Conservation (phyloP, 1,140 invertebrate genomes). For the Zaprionus taronus region DNA sequence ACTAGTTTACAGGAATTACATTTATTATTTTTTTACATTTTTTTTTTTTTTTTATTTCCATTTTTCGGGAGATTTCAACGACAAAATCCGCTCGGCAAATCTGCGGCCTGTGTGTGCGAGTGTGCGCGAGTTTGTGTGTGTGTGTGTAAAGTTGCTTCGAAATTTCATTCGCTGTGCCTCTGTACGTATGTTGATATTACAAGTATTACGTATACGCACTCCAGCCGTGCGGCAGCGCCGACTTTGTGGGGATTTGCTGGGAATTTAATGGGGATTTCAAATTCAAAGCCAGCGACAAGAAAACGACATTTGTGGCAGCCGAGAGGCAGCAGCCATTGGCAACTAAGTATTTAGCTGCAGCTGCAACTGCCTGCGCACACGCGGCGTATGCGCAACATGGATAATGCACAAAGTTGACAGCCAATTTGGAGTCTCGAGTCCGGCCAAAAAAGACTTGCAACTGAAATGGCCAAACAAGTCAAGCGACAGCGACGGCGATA, state of each 20-base stretch:
- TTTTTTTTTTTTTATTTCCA: background rate
- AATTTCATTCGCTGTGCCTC: background rate
- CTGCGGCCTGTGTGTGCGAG: conserved; percentile 4
- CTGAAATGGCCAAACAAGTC: conserved; percentile 38
- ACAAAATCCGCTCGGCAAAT: conserved; percentile 22
- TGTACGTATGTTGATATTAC: conserved; percentile 57
- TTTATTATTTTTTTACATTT: conserved; percentile 5
- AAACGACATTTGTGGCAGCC: conserved; percentile 32
- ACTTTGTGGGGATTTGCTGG: conserved; percentile 30
- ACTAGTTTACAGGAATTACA: conserved; percentile 24
- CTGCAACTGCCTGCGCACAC: conserved; percentile 1
- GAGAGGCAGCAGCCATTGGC: conserved; percentile 3
- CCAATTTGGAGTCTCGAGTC: conserved; percentile 38
- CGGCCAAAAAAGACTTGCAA: conserved; percentile 31
- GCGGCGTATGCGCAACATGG: conserved; percentile 34
- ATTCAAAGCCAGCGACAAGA: conserved; percentile 27
- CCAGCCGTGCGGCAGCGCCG: conserved; percentile 16
- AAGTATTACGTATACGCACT: conserved; percentile 59
- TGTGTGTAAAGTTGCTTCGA: conserved; percentile 6
- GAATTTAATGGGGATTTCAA: conserved; percentile 37
- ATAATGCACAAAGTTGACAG: conserved; percentile 45
- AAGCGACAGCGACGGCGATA: conserved; percentile 24
- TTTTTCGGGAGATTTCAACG: conserved; percentile 3
- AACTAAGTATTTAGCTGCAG: conserved; percentile 23
- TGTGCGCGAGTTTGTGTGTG: background rate